Evolutionary conservation across 2,113 vertebrate genomes (phyloP).

Genomic region (Dicerorhinus sumatrensis): DNA sequence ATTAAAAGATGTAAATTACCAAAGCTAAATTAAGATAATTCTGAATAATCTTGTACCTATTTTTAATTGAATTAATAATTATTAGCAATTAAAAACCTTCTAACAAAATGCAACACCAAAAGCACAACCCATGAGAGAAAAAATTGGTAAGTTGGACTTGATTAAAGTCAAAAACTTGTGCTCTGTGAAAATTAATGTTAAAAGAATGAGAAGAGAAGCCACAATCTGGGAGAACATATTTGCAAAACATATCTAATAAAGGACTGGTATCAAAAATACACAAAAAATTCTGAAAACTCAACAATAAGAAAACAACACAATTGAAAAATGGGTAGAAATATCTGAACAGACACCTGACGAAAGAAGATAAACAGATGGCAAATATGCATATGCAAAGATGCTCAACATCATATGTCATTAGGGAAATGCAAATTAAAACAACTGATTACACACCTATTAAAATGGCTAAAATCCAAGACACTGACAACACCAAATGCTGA

Average conservation of each 20-base stretch:
- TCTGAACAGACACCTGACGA: neutral
- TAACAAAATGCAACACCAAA: neutral
- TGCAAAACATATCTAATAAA: neutral
- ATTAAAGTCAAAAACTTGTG: neutral
- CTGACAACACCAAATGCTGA: neutral
- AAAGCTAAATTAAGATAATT: neutral
- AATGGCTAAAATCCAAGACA: neutral
- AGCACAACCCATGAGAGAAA: neutral
- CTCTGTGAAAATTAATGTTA: neutral
- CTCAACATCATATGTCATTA: neutral
- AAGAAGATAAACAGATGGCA: neutral
- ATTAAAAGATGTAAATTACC: neutral
- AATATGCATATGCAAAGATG: neutral
- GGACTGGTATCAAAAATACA: neutral
- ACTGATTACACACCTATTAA: neutral
- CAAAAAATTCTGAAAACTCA: neutral
- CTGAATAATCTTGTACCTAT: neutral
- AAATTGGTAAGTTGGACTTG: neutral
- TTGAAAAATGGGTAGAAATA: neutral
- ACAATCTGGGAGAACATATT: neutral
- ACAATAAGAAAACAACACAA: neutral
- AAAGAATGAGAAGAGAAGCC: neutral
- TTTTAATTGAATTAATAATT: neutral
- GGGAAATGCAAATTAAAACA: neutral
- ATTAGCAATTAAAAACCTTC: neutral